A percentile compares a stretch with the other conserved stretches of the same genome.
These are phyloP conservation scores for Nibea albiflora DNA, from an alignment of 2,113 vertebrate genomes.

Conservation along the genomic window DNA sequence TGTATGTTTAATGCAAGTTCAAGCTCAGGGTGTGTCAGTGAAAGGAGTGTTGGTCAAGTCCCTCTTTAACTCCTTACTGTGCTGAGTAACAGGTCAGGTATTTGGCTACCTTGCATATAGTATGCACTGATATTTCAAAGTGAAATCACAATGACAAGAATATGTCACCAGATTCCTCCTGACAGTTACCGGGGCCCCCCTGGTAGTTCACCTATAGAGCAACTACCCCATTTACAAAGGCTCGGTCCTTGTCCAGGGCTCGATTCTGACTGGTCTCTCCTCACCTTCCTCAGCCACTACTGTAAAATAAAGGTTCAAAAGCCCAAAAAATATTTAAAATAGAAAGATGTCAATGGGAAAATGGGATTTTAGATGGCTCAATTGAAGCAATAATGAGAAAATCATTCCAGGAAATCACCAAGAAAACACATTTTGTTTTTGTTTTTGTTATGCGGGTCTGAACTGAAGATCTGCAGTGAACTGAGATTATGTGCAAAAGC, in stretches of 20 bases:
- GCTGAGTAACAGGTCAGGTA: neutral
- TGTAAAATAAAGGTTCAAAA: no score
- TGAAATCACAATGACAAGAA: neutral
- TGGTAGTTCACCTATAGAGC: no score
- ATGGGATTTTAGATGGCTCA: neutral
- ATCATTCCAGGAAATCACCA: neutral
- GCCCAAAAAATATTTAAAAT: no score
- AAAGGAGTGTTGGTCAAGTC: neutral
- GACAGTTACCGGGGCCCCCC: no score
- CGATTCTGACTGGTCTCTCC: no score
- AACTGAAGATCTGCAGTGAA: neutral
- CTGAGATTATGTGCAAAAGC: neutral
- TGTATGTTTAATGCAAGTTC: neutral
- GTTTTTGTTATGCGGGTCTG: neutral
- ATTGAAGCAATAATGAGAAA: neutral
- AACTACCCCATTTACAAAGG: no score
- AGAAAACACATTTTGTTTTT: neutral
- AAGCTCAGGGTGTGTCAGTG: conserved; percentile 11
- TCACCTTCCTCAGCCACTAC: no score
- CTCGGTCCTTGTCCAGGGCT: no score
- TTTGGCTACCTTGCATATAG: neutral
- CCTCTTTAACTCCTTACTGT: conserved; percentile 14
- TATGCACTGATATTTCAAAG: neutral
- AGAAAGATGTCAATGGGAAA: no score
- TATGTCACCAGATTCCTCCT: no score